phyloP scores from a whole-genome alignment of 2,888 invertebrate genomes.

The Amaurobius ferox region DNA sequence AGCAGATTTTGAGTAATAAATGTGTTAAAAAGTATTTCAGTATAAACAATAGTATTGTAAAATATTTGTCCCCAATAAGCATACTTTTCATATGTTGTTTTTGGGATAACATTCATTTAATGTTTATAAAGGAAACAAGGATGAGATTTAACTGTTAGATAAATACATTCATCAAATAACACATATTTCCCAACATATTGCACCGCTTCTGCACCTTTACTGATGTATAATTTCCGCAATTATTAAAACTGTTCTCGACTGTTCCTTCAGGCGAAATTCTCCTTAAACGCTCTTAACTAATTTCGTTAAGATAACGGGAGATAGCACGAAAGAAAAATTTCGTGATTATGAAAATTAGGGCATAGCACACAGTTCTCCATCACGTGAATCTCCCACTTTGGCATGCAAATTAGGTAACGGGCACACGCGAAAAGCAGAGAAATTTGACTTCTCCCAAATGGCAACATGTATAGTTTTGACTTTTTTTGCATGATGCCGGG shows the following conservation, averaged over 20 bases:
- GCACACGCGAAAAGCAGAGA: background rate
- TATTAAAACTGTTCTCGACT: background rate
- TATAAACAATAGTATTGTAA: too few species aligned
- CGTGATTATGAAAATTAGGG: slow-evolving; percentile 32
- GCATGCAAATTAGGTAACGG: slow-evolving; percentile 1
- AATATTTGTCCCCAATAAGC: too few species aligned
- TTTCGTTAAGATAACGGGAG: slow-evolving; percentile 1
- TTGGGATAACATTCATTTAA: too few species aligned
- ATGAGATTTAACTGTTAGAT: too few species aligned
- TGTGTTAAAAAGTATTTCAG: too few species aligned
- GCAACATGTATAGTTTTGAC: background rate
- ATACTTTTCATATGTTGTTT: too few species aligned
- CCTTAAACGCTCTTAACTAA: background rate
- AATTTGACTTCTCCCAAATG: background rate
- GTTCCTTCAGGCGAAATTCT: background rate
- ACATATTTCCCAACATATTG: too few species aligned
- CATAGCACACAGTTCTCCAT: background rate
- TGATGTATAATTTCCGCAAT: background rate
- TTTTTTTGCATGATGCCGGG: background rate
- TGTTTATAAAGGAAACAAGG: too few species aligned
- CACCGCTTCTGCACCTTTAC: background rate
- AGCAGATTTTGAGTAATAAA: too few species aligned
- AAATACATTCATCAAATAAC: too few species aligned
- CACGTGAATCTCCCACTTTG: background rate
- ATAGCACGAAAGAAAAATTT: background rate